These are phyloP conservation scores for Bufo gargarizans DNA, from an alignment of 2,113 vertebrate species.

Conservation along the genomic window DNA sequence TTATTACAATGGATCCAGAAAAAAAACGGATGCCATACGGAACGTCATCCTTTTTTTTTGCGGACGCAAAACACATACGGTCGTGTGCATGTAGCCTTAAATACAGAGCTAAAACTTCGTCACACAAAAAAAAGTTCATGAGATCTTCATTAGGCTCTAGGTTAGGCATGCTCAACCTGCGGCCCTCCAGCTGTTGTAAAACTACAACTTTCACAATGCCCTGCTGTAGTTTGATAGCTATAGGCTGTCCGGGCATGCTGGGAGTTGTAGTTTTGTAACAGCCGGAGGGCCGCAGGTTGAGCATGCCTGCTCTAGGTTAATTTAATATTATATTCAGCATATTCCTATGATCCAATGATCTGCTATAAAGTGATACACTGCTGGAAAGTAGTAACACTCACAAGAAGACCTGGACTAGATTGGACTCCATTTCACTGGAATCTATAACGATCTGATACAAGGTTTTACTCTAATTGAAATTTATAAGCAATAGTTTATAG, in stretches of 20 bases:
- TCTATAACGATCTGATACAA: background rate
- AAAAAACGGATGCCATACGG: too few relatives aligned
- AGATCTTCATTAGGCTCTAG: background rate
- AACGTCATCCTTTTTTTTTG: too few relatives aligned
- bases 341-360: background rate
- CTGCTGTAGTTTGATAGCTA: too few relatives aligned
- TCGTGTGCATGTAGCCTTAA: too few relatives aligned
- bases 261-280: background rate
- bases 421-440: background rate
- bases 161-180: too few relatives aligned
- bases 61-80: too few relatives aligned
- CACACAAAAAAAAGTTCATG: background rate
- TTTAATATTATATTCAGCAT: background rate
- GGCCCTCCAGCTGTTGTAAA: too few relatives aligned
- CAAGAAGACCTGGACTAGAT: background rate
- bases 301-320: too few relatives aligned
- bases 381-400: background rate
- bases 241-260: too few relatives aligned
- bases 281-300: too few relatives aligned
- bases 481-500: background rate
- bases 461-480: background rate
- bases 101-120: background rate
- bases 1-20: too few relatives aligned
- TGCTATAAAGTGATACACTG: background rate
- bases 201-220: too few relatives aligned